These are phyloP conservation scores for Pelecanus crispus DNA, from an alignment of 2,113 vertebrate species.

Conservation along the genomic window DNA sequence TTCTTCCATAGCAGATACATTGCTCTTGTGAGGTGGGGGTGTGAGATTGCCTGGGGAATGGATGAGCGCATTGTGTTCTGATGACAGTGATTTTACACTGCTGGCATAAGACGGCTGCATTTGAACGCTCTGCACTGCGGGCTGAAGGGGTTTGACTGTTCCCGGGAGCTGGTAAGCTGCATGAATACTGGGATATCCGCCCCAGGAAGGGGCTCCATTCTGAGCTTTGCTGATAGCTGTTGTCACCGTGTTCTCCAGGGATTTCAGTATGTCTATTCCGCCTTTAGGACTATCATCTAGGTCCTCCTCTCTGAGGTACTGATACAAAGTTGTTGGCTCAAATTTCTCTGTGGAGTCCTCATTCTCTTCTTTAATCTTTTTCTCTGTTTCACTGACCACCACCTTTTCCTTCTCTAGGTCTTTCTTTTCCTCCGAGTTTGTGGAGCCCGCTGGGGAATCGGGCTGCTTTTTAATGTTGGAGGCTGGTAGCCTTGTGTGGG, in stretches of 20 bases:
- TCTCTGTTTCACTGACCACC: constrained; percentile 67
- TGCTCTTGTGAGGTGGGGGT: constrained; percentile 90
- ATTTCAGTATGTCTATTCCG: constrained; percentile 94
- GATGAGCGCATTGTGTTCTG: constrained; percentile 82
- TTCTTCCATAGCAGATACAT: constrained; percentile 97
- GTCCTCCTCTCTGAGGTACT: constrained; percentile 95
- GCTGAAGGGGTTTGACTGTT: constrained; percentile 81
- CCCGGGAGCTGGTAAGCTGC: constrained; percentile 97
- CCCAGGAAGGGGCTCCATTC: constrained; percentile 96
- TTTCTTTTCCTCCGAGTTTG: constrained; percentile 77
- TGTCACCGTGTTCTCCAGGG: constrained; percentile 95
- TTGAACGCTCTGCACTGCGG: constrained; percentile 83
- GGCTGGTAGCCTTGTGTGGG: constrained; percentile 84
- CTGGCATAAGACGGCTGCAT: constrained; percentile 86
- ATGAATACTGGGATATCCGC: constrained; percentile 97
- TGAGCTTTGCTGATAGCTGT: constrained; percentile 98
- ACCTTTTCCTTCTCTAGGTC: constrained; percentile 77
- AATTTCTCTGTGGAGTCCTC: constrained; percentile 83
- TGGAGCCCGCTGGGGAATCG: constrained; percentile 77
- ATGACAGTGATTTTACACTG: constrained; percentile 78
- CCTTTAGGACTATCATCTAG: constrained; percentile 93
- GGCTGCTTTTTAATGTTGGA: constrained; percentile 83
- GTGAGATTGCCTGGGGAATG: constrained; percentile 86
- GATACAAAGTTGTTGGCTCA: constrained; percentile 82
- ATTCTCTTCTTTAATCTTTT: constrained; percentile 91